Evolutionary conservation across 2,888 invertebrate genomes (phyloP), one percentile per base, ranked within the genome.

Genomic region (Helobdella robusta): DNA sequence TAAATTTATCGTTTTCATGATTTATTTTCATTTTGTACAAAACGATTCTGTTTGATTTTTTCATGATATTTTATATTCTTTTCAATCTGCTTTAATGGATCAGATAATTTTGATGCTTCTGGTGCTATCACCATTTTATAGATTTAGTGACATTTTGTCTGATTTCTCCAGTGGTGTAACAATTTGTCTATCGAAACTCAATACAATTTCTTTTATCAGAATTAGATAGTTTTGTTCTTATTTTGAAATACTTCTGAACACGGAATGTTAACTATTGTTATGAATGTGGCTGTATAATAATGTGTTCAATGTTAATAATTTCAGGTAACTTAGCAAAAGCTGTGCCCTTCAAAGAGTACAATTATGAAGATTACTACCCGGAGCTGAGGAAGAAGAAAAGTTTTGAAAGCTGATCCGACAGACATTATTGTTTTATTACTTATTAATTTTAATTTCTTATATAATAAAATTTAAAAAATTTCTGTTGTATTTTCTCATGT

Each of bases 281-380:
- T 40, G 40, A 40, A 40, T 40, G 11, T 18, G 18, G 18, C 18
- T 15, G 18, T 40, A 18, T 15, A 40, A 18, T 15, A 40, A 40
- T 40, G 11, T 11, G 18, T 40, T 40, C 18, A 40, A 11, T 40
- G 11, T 15, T 18, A 11, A 40, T 15, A 11, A 40, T 68, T 70
- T 23, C 66, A 74, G 74, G 77, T 18, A 81, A 84, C 1, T 77
- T 93, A 15, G 86, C 86, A 4, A 91, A 85, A 80, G 89, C 91
- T 78, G 86, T 91, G 1, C 91, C 91, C 1, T 86, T 88, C 75
- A 84, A 90, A 74, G 79, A 85, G 72, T 93, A 89, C 79, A 84
- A 92, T 80, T 92, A 92, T 78, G 83, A 84, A 18, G 85, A 89
- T 70, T 93, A 89, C 54, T 77, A 75, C 70, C 71, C 73, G 15